Conservation (phyloP, 1,140 invertebrate species). For the Penaeus chinensis region DNA sequence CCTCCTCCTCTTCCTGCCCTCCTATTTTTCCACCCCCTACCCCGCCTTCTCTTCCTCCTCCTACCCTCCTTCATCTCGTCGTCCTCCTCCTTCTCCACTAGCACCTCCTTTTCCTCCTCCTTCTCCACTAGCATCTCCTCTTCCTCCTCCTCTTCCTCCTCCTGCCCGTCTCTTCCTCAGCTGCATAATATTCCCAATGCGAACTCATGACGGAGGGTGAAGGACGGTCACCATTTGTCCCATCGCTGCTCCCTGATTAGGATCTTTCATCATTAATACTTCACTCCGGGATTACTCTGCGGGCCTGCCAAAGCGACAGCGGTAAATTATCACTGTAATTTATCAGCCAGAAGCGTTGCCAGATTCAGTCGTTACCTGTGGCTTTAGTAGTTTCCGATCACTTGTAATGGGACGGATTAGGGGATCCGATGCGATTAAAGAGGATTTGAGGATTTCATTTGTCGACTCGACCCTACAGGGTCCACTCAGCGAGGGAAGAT, state of each 20-base stretch:
- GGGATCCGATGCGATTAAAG: constrained; percentile 18
- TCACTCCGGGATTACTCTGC: constrained; percentile 30
- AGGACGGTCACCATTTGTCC: constrained; percentile 28
- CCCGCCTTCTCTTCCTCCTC: neutral
- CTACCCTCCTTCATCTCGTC: neutral
- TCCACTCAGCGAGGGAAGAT: too few species aligned
- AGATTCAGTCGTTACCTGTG: neutral
- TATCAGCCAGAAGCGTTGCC: neutral
- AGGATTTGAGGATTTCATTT: constrained; percentile 6
- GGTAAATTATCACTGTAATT: constrained; percentile 21
- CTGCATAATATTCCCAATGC: constrained; percentile 4
- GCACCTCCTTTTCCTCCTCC: neutral
- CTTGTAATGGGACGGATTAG: neutral
- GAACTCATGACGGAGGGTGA: constrained; percentile 22
- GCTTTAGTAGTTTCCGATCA: constrained; percentile 16
- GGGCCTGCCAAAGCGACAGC: neutral
- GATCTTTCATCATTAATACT: constrained; percentile 51
- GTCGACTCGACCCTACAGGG: neutral
- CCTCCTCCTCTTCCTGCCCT: neutral
- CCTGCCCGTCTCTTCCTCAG: neutral
- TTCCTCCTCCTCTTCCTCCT: neutral
- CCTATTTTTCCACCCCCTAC: neutral
- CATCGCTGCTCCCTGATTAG: constrained; percentile 36
- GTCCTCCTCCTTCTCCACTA: neutral
- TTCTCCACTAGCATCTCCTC: neutral